phyloP scores from a whole-genome alignment of 2,888 invertebrate genomes.

The Ochlodes sylvanus region DNA sequence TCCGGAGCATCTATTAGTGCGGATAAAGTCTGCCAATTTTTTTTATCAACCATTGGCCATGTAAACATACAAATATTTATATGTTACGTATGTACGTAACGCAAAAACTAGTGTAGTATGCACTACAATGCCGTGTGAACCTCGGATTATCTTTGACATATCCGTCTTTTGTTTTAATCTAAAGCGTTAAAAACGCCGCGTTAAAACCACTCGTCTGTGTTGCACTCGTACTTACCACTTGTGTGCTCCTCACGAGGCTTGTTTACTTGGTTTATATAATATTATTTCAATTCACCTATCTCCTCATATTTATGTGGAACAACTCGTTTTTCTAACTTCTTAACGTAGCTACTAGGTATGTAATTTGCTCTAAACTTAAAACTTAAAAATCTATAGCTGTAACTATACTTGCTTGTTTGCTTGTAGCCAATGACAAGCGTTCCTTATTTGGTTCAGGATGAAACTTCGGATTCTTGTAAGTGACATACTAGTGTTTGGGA shows the following conservation, averaged over 20 bases:
- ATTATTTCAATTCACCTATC: background rate
- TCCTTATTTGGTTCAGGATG: background rate
- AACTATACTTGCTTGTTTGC: no score
- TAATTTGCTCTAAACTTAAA: background rate
- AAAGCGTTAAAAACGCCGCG: conserved; percentile 28
- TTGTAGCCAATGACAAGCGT: no score
- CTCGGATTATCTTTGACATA: background rate
- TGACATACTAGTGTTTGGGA: background rate
- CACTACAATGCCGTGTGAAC: no score
- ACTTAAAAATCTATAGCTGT: background rate
- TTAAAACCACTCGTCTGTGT: conserved; percentile 36
- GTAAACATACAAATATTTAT: no score
- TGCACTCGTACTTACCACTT: background rate
- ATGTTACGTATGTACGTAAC: no score
- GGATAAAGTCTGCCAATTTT: no score
- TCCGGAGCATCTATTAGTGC: no score
- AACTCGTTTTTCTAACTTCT: background rate
- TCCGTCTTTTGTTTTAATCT: background rate
- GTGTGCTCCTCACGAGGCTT: background rate
- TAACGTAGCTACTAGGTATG: background rate
- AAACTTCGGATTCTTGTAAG: background rate
- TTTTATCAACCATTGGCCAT: no score
- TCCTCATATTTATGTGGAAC: background rate
- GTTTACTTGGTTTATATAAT: background rate
- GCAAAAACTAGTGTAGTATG: no score